Percentiles rank a stretch among this genome's conserved stretches.
Evolutionary conservation across 2,113 vertebrate species (phyloP).

Genomic region (Mormoops blainvillei): DNA sequence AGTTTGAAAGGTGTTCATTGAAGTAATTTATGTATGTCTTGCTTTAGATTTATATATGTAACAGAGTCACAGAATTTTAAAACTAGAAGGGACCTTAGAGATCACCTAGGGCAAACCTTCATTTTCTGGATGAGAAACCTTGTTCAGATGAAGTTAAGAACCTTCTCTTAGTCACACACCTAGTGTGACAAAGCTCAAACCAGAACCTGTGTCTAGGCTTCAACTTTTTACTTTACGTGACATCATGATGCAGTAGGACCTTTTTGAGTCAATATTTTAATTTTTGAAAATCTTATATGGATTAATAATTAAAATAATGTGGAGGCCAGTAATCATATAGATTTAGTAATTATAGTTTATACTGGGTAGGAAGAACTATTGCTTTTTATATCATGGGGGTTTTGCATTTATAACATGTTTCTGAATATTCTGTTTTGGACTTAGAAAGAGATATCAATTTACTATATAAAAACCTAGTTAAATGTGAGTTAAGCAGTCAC

Average conservation of each 20-base stretch:
- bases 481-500: not conserved
- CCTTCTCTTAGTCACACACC: accelerated
- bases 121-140: not conserved
- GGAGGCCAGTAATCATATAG: slow-evolving; percentile 24
- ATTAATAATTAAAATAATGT: slow-evolving; percentile 49
- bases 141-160: not conserved
- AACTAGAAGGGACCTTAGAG: not conserved
- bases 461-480: slow-evolving; percentile 58
- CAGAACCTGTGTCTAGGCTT: not conserved
- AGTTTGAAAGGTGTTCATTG: slow-evolving; percentile 48
- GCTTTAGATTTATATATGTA: not conserved
- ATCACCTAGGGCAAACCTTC: not conserved
- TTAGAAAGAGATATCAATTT: slow-evolving; percentile 66
- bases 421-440: slow-evolving; percentile 49
- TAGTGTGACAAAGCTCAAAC: not conserved
- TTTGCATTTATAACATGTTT: slow-evolving; percentile 43
- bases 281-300: slow-evolving; percentile 5
- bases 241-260: not conserved
- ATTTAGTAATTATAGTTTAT: not conserved
- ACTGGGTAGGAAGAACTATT: not conserved
- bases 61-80: not conserved
- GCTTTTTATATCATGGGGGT: not conserved
- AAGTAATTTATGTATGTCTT: slow-evolving; percentile 46
- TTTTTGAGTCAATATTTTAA: not conserved
- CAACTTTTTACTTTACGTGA: not conserved